phyloP scores from a whole-genome alignment of 2,113 vertebrate species.

The Apteryx owenii region DNA sequence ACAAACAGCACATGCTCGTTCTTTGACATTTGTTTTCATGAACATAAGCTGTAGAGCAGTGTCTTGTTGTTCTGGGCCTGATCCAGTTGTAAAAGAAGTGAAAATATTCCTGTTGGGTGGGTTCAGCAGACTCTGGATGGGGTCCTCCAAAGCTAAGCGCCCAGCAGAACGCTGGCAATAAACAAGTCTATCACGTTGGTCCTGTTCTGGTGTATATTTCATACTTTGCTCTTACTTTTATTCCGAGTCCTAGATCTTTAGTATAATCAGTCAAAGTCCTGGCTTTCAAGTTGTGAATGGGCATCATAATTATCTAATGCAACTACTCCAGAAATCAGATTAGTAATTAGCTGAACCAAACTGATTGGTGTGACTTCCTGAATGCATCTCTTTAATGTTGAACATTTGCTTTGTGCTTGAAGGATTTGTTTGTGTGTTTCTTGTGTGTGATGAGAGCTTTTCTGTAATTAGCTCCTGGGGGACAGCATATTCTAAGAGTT shows the following conservation, averaged over 20 bases:
- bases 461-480: conserved; percentile 99
- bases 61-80: not conserved
- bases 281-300: conserved; percentile 86
- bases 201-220: conserved; percentile 54
- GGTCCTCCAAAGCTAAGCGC: not conserved
- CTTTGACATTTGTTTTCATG: not conserved
- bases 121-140: not conserved
- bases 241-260: conserved; percentile 79
- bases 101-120: not conserved
- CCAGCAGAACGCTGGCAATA: not conserved
- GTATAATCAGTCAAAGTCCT: conserved; percentile 81
- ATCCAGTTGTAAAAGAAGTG: not conserved
- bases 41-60: not conserved
- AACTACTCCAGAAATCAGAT: conserved; percentile 91
- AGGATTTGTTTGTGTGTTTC: conserved; percentile 99
- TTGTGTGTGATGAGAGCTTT: conserved; percentile 94
- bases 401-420: conserved; percentile 99
- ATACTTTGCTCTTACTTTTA: conserved; percentile 63
- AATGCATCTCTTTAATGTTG: conserved; percentile 94
- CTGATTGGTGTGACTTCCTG: conserved; percentile 94
- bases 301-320: conserved; percentile 95
- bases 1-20: rapidly evolving
- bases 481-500: conserved; percentile 95
- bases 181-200: not conserved
- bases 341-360: conserved; percentile 95